These are phyloP conservation scores for Oncorhynchus tshawytscha DNA, from an alignment of 2,113 vertebrate species.

Conservation along the genomic window DNA sequence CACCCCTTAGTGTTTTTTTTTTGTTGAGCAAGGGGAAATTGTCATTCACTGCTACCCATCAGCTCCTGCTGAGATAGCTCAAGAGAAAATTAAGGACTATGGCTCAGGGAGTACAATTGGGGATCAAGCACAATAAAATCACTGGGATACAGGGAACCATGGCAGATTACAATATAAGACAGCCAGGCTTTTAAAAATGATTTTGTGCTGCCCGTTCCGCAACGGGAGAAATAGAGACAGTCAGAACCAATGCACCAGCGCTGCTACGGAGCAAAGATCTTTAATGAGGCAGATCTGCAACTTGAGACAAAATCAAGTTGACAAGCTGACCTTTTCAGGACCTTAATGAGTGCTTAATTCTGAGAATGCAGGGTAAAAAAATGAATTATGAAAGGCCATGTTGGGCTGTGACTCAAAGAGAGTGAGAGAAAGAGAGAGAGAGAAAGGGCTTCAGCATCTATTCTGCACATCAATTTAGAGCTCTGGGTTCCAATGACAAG, in stretches of 20 bases:
- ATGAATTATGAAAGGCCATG: conserved; percentile 36
- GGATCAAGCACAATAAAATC: conserved; percentile 9
- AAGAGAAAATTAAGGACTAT: conserved; percentile 39
- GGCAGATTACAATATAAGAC: conserved; percentile 37
- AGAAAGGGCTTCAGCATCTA: conserved; percentile 19
- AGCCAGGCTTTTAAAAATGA: conserved; percentile 23
- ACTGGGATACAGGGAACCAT: not conserved
- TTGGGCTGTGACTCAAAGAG: conserved; percentile 50
- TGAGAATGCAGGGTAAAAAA: conserved; percentile 28
- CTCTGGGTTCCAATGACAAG: conserved; percentile 30
- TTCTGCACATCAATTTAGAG: conserved; percentile 32
- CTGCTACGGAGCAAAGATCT: conserved; percentile 33
- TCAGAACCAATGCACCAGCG: conserved; percentile 17
- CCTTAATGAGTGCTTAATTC: conserved; percentile 57
- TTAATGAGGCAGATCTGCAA: conserved; percentile 49
- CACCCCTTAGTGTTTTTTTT: conserved; percentile 38
- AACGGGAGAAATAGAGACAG: conserved; percentile 13
- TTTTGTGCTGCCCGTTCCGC: conserved; percentile 20
- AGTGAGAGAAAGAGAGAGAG: conserved; percentile 1
- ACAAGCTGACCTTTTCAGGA: conserved; percentile 67
- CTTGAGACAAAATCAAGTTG: conserved; percentile 59
- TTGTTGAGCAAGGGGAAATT: not conserved
- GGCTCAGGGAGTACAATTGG: conserved; percentile 24
- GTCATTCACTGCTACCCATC: conserved; percentile 23
- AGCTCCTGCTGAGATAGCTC: conserved; percentile 41